A percentile compares a stretch with the other conserved stretches of the same genome.
Evolutionary conservation across 2,113 vertebrate species (phyloP).

Genomic region (Alligator mississippiensis): DNA sequence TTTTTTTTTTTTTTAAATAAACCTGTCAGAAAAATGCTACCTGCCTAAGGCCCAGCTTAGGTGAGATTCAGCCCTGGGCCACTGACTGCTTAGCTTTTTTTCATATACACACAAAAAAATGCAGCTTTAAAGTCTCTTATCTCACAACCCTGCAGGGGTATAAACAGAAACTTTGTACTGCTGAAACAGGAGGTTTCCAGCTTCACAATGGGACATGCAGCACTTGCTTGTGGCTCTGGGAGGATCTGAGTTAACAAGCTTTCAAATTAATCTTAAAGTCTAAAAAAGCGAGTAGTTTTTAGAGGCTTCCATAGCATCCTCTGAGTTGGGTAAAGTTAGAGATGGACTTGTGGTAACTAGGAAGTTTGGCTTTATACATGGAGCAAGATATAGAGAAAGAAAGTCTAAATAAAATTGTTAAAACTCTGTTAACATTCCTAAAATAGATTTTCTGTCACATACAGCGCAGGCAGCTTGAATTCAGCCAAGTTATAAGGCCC

Average conservation of each 20-base stretch:
- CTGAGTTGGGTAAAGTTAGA: not conserved
- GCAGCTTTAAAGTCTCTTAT: not conserved
- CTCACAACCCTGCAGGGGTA: not conserved
- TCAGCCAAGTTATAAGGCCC: not conserved
- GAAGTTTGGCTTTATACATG: not conserved
- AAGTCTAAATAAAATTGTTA: not conserved
- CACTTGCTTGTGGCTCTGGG: not conserved
- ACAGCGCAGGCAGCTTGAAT: not conserved
- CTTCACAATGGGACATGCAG: not conserved
- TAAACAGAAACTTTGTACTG: not conserved
- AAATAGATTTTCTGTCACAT: not conserved
- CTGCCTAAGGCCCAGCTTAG: not conserved
- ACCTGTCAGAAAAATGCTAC: not conserved
- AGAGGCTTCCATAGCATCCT: not conserved
- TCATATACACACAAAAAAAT: not conserved
- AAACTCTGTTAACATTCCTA: not conserved
- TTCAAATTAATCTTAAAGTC: not conserved
- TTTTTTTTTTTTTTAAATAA: not conserved
- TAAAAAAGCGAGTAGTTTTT: not conserved
- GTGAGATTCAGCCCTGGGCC: not conserved
- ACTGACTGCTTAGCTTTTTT: not conserved
- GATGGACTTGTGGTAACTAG: not conserved
- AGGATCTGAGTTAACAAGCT: not conserved
- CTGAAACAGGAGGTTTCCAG: not conserved
- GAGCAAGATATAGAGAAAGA: not conserved